Evolutionary conservation across 2,888 invertebrate species (phyloP), one percentile per base, ranked within the genome.

Genomic region (Ichneumon xanthorius): DNA sequence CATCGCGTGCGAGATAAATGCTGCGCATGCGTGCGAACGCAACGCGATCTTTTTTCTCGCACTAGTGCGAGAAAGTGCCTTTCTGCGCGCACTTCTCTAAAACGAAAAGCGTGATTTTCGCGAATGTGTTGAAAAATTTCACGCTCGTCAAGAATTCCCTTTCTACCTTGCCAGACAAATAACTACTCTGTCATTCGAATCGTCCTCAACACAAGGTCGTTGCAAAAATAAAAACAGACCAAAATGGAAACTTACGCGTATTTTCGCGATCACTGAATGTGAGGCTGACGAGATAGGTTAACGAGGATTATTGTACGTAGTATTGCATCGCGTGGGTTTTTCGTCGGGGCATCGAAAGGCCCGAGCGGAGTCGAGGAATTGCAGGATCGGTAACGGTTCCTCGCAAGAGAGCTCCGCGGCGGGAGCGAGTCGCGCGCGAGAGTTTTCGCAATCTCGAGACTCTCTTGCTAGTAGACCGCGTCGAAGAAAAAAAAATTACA

Each of bases 311-410:
- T 63, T 16, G 19, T 48, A 70, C 7, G 45, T 45, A 48, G 16
- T 3, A 48, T 48, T 48, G 75, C 30, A 75, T 79, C 83, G 83
- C 78, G 83, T 82, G 80, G 80, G 83, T 63, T 78, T 79, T 80
- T 78, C 73, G 75, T 75, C 63, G 76, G 71, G 78, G 71, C 65
- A 80, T 84, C 83, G 87, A 84, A 80, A 81, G 76, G 78, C 65
- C 65, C 58, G 71, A 70, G 61, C 48, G n/a, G 63, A 19, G 45
- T 68, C 55, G 76, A 73, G 80, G 75, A 80, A 87, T 86, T 78
- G 86, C 86, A 84, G 87, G 84, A 86, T 84, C 82, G 81, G 86
- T 86, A 87, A 84, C 87, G 81, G 84, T 77, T 81, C 78, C 80
- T 86, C 84, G 63, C 63, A 30, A 63, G 63, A 30, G 63, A 33